phyloP scores from a whole-genome alignment of 2,888 invertebrate species.

The Luperina testacea region DNA sequence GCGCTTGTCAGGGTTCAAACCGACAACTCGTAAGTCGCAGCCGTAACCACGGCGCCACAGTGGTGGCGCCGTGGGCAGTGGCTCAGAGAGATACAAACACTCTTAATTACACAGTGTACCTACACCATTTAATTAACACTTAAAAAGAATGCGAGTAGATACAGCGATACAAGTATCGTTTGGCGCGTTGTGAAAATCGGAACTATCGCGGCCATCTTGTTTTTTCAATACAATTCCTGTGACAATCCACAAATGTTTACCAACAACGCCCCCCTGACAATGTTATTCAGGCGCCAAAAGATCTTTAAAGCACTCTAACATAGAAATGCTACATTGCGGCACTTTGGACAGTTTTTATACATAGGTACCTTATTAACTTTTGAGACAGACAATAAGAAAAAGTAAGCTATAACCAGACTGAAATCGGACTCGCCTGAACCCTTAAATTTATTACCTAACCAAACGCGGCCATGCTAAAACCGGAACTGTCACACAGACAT shows the following conservation, averaged over 20 bases:
- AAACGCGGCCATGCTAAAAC: background rate
- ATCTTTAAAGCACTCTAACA: background rate
- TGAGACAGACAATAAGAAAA: background rate
- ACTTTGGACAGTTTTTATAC: background rate
- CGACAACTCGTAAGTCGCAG: no score
- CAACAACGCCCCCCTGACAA: background rate
- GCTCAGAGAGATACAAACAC: background rate
- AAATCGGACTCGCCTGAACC: background rate
- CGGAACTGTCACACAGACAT: conserved; percentile 14
- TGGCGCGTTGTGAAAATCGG: background rate
- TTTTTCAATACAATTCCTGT: background rate
- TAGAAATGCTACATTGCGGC: background rate
- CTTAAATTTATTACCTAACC: background rate
- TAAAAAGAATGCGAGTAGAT: background rate
- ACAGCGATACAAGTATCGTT: background rate
- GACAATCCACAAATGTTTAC: background rate
- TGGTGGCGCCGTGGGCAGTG: no score
- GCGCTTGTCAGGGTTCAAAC: no score
- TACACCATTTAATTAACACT: no score
- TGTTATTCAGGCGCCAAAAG: background rate
- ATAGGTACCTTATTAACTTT: background rate
- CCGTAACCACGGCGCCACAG: no score
- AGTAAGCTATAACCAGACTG: background rate
- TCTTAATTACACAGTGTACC: no score
- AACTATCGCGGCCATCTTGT: background rate